These are phyloP conservation scores for Perca fluviatilis DNA, from an alignment of 2,113 vertebrate genomes.

Conservation along the genomic window DNA sequence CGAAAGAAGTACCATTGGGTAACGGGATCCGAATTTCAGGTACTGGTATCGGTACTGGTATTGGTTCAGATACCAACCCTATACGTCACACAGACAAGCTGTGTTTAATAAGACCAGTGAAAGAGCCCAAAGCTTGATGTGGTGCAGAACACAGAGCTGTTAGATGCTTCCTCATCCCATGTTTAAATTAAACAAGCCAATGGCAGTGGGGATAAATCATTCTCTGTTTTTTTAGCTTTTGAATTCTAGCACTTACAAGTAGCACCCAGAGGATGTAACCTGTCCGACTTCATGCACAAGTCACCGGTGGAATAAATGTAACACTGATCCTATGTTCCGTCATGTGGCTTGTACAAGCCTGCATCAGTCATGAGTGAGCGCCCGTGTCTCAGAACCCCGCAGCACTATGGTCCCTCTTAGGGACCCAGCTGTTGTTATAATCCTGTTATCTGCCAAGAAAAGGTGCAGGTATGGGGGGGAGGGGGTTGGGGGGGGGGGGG, in stretches of 20 bases:
- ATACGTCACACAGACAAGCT: constrained; percentile 14
- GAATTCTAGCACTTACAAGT: constrained; percentile 21
- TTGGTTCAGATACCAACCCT: no score
- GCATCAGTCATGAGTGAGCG: constrained; percentile 47
- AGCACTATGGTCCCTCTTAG: constrained; percentile 37
- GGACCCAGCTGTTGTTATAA: constrained; percentile 58
- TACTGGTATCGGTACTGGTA: no score
- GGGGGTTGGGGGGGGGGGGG: no score
- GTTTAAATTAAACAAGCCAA: constrained; percentile 30
- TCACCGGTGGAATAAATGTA: constrained; percentile 30
- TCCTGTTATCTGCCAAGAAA: constrained; percentile 65
- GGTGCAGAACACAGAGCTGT: constrained; percentile 11
- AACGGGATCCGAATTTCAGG: no score
- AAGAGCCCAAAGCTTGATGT: not conserved
- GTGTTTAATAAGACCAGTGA: constrained; percentile 18
- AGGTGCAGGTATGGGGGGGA: not conserved
- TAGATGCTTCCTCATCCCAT: not conserved
- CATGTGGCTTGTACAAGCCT: constrained; percentile 25
- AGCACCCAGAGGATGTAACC: constrained; percentile 22
- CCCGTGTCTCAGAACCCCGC: constrained; percentile 14
- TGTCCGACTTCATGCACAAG: not conserved
- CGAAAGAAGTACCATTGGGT: no score
- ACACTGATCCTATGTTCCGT: constrained; percentile 22
- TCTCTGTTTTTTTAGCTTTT: constrained; percentile 16
- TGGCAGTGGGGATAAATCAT: constrained; percentile 2